phyloP scores from a whole-genome alignment of 2,113 vertebrate species.

The Phylloscopus whistleri region DNA sequence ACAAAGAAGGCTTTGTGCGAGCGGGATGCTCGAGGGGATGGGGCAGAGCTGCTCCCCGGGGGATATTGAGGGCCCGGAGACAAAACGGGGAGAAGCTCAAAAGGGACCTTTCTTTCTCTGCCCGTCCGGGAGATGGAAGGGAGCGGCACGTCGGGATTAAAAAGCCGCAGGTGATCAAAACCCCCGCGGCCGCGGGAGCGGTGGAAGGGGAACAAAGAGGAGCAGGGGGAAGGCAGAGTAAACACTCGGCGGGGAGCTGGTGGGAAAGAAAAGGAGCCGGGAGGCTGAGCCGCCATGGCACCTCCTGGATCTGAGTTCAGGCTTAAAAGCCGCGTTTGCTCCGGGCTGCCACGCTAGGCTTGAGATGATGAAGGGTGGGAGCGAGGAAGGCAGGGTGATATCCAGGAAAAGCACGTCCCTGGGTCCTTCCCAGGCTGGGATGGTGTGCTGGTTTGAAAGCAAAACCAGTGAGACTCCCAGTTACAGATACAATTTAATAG shows the following conservation, averaged over 20 bases:
- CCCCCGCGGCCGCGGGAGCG: not conserved
- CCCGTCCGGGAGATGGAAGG: not conserved
- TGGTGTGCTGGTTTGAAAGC: too few species aligned
- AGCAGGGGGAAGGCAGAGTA: not conserved
- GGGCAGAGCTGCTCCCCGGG: not conserved
- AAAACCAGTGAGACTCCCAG: too few species aligned
- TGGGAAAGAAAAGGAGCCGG: not conserved
- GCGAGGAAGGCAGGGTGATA: not conserved
- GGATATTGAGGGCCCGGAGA: not conserved
- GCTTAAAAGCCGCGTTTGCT: not conserved
- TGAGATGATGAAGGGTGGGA: not conserved
- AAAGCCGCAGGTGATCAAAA: constrained; percentile 23
- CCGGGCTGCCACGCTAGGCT: rapidly evolving
- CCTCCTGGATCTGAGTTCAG: not conserved
- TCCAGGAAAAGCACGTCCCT: rapidly evolving
- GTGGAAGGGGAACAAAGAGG: not conserved
- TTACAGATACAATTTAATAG: too few species aligned
- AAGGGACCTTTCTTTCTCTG: not conserved
- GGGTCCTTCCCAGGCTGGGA: not conserved
- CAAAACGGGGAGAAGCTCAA: not conserved
- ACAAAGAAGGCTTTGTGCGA: constrained; percentile 34
- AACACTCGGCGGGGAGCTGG: not conserved
- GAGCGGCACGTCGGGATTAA: not conserved
- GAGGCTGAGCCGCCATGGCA: not conserved
- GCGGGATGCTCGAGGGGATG: not conserved